These are phyloP conservation scores for Scolopax rusticola DNA, from an alignment of 2,797 vertebrate species.

Conservation along the genomic window DNA sequence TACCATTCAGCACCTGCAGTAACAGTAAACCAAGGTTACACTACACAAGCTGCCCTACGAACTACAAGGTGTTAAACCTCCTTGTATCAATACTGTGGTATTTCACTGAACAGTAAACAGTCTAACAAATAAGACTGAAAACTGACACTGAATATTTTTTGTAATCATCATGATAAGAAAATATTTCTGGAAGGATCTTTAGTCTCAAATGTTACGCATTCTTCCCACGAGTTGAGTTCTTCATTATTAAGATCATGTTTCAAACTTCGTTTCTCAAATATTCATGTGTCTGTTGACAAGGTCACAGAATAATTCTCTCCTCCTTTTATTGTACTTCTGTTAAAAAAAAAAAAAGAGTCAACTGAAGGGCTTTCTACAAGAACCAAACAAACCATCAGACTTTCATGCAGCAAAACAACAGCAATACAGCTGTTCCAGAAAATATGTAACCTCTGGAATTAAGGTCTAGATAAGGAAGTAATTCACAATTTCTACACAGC, in stretches of 20 bases:
- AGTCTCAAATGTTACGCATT: neutral
- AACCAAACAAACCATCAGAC: neutral
- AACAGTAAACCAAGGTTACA: constrained; percentile 1
- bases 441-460: neutral
- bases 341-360: neutral
- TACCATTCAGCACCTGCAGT: neutral
- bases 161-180: neutral
- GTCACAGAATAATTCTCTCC: constrained; percentile 3
- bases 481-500: neutral
- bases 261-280: constrained; percentile 44
- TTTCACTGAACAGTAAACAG: neutral
- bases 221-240: constrained; percentile 11
- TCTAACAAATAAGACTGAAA: constrained; percentile 29
- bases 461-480: neutral
- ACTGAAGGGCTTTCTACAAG: neutral
- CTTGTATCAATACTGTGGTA: neutral
- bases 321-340: constrained; percentile 18
- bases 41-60: neutral
- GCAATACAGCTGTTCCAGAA: neutral
- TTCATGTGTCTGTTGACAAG: neutral
- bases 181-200: neutral
- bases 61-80: neutral
- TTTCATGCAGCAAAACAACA: neutral
- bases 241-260: constrained; percentile 14
- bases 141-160: neutral